A percentile compares a stretch with the other conserved stretches of the same genome.
These are phyloP conservation scores for Charina bottae DNA, from an alignment of 2,113 vertebrate species.

Conservation along the genomic window DNA sequence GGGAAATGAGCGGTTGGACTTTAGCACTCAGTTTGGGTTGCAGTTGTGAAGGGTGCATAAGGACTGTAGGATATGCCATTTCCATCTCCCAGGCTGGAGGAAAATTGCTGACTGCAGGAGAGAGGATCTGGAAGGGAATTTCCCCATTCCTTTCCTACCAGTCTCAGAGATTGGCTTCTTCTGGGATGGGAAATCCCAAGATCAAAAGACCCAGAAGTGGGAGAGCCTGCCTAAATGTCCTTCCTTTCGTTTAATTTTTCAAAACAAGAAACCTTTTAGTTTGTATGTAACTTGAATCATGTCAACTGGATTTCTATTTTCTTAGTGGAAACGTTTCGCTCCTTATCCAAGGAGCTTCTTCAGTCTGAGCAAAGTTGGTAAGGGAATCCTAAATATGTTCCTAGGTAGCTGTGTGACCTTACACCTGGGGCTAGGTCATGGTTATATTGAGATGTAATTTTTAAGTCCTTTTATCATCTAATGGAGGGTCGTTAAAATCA, in stretches of 20 bases:
- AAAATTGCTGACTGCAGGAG: neutral
- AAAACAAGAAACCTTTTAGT: neutral
- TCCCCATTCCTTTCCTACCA: neutral
- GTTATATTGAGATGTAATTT: too few relatives aligned
- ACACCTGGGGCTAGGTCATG: too few relatives aligned
- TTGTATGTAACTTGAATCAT: too few relatives aligned
- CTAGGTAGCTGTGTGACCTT: too few relatives aligned
- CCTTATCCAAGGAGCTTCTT: too few relatives aligned
- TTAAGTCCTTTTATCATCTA: too few relatives aligned
- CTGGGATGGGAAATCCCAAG: neutral
- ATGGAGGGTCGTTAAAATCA: too few relatives aligned
- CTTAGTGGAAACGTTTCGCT: too few relatives aligned
- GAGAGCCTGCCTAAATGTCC: neutral
- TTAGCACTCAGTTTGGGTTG: neutral
- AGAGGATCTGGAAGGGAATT: neutral
- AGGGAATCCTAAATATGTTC: too few relatives aligned
- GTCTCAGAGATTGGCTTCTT: neutral
- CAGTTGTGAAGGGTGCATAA: neutral
- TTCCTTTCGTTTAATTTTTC: neutral
- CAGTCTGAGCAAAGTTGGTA: too few relatives aligned
- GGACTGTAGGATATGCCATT: neutral
- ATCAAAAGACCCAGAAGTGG: neutral
- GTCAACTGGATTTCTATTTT: too few relatives aligned
- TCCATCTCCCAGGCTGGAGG: neutral
- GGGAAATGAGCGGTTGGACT: neutral